phyloP scores from a whole-genome alignment of 2,113 vertebrate species.

The Galbula dea region DNA sequence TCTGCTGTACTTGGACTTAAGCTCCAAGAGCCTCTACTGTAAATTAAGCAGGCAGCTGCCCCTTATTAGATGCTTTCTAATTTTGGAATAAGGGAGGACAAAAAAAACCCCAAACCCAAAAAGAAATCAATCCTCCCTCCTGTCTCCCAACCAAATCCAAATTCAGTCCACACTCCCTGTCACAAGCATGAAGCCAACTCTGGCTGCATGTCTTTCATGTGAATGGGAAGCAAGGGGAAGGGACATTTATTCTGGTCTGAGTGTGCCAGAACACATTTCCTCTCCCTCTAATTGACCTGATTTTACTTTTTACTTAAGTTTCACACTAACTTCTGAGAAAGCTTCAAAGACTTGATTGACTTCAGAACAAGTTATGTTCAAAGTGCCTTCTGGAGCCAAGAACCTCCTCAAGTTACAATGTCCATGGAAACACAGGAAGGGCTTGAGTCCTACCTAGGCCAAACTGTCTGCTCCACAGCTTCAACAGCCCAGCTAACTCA shows the following conservation, averaged over 20 bases:
- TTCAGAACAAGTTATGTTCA: not conserved
- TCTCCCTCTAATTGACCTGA: not conserved
- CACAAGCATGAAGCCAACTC: not conserved
- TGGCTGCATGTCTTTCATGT: not conserved
- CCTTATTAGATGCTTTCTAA: not conserved
- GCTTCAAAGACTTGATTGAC: not conserved
- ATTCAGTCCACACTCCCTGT: not conserved
- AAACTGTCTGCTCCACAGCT: not conserved
- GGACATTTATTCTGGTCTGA: not conserved
- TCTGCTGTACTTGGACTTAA: not conserved
- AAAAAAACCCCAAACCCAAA: not conserved
- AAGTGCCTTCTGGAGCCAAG: not conserved
- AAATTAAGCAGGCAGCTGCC: conserved; percentile 10
- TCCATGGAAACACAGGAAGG: not conserved
- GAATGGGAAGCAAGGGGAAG: not conserved
- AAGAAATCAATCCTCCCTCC: not conserved
- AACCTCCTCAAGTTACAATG: not conserved
- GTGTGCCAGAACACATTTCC: not conserved
- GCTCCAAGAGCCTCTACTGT: not conserved
- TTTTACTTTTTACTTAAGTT: conserved; percentile 1
- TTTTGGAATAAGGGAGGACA: not conserved
- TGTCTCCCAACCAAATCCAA: conserved; percentile 4
- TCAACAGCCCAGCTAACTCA: not conserved
- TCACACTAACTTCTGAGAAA: not conserved
- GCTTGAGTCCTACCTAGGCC: fast-evolving